Evolutionary conservation across 2,888 invertebrate species (phyloP).

Genomic region (Drosophila bunnanda): DNA sequence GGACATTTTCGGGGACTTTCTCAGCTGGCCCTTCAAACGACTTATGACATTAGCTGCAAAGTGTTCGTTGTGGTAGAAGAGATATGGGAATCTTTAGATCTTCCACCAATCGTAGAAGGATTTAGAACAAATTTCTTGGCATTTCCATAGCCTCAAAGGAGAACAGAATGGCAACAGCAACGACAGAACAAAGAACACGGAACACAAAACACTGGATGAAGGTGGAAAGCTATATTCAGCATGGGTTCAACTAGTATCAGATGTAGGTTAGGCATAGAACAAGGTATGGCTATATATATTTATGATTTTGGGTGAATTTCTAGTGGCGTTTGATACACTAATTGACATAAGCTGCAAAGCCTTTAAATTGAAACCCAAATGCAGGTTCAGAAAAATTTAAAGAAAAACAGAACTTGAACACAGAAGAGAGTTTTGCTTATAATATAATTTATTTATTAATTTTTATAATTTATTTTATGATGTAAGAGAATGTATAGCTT

Average conservation of each 20-base stretch:
- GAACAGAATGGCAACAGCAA: constrained; percentile 12
- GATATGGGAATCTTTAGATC: constrained; percentile 28
- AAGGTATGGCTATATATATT: constrained; percentile 51
- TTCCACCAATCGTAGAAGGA: constrained; percentile 7
- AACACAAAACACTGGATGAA: constrained; percentile 20
- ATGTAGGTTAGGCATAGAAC: constrained; percentile 57
- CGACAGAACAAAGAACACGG: constrained; percentile 18
- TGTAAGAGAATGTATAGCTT: neutral
- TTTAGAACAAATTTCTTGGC: neutral
- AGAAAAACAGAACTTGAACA: neutral
- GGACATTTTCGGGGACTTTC: constrained; percentile 60
- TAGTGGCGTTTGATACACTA: neutral
- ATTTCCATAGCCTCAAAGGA: constrained; percentile 12
- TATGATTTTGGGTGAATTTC: constrained; percentile 1
- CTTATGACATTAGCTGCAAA: constrained; percentile 73
- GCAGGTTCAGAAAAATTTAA: neutral
- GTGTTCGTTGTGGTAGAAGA: constrained; percentile 34
- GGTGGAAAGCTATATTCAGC: constrained; percentile 21
- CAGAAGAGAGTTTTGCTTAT: neutral
- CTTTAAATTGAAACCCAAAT: neutral
- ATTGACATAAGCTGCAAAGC: constrained; percentile 13
- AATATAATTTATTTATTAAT: neutral
- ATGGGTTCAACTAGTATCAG: constrained; percentile 34
- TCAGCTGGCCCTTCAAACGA: constrained; percentile 63
- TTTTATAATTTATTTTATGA: neutral